Percentiles rank a stretch among this genome's conserved stretches.
Evolutionary conservation across 1,140 invertebrate species (phyloP).

Genomic region (Drosophila sturtevanti): DNA sequence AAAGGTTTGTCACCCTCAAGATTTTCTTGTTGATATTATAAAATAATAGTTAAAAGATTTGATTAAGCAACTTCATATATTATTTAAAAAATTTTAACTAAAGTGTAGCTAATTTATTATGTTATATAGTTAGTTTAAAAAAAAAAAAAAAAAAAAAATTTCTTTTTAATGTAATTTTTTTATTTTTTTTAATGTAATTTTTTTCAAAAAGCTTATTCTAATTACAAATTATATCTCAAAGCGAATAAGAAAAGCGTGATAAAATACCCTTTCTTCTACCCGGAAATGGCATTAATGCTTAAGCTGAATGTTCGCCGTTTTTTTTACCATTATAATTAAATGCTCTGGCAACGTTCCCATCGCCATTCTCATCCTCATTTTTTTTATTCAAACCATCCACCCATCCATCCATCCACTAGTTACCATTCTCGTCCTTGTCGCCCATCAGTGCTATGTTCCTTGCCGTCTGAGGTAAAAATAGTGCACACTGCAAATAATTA

Average conservation of each 20-base stretch:
- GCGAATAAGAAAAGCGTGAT: neutral
- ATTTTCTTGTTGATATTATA: too few relatives aligned
- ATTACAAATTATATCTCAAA: neutral
- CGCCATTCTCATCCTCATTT: neutral
- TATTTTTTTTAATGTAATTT: neutral
- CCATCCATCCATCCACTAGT: neutral
- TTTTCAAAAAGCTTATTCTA: neutral
- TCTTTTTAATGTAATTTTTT: neutral
- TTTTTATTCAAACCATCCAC: too few relatives aligned
- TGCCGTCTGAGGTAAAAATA: constrained; percentile 18
- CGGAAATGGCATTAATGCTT: constrained; percentile 74
- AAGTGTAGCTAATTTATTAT: too few relatives aligned
- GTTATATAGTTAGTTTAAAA: too few relatives aligned
- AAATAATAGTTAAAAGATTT: too few relatives aligned
- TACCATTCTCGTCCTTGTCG: constrained; percentile 1
- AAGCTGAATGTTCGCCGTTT: constrained; percentile 40
- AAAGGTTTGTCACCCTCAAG: too few relatives aligned
- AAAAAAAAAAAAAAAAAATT: too few relatives aligned
- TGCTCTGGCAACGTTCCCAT: constrained; percentile 41
- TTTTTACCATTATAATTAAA: constrained; percentile 67
- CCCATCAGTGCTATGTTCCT: neutral
- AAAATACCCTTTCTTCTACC: constrained; percentile 33
- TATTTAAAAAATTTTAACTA: too few relatives aligned
- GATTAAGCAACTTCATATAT: too few relatives aligned
- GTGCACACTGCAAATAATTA: constrained; percentile 71